Conservation (phyloP, 2,113 vertebrate genomes). For the Nannospalax galili region DNA sequence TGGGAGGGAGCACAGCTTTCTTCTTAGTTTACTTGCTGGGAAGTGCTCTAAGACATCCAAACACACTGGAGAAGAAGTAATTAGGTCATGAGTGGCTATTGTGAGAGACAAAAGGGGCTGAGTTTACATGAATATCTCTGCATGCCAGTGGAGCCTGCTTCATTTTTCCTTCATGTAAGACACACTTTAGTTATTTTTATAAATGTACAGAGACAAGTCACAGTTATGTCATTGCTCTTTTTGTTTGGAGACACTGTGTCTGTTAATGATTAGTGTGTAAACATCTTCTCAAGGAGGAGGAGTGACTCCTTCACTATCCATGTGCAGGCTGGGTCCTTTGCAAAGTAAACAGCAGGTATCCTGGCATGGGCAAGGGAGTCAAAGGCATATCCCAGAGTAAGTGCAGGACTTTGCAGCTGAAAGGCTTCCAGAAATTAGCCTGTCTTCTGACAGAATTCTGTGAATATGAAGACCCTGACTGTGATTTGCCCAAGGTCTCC, state of each 20-base stretch:
- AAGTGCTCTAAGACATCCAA: constrained; percentile 75
- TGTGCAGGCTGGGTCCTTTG: neutral
- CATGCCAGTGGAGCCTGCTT: neutral
- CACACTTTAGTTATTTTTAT: constrained; percentile 44
- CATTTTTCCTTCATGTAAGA: constrained; percentile 56
- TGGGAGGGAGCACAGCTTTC: constrained; percentile 61
- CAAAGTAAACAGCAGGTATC: neutral
- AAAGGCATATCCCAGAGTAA: neutral
- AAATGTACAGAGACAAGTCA: constrained; percentile 20
- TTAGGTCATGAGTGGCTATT: constrained; percentile 69
- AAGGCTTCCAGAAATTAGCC: neutral
- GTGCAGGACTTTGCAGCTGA: neutral
- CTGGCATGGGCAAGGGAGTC: neutral
- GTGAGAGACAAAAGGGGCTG: constrained; percentile 70
- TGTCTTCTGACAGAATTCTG: neutral
- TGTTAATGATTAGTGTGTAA: neutral
- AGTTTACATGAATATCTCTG: constrained; percentile 68
- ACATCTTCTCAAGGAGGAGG: neutral
- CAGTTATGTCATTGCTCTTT: constrained; percentile 34
- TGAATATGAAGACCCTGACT: no score
- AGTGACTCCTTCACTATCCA: neutral
- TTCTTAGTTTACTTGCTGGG: constrained; percentile 78
- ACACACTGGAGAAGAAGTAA: constrained; percentile 53
- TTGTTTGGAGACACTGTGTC: constrained; percentile 11
- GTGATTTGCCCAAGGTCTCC: neutral